Base-by-base conservation (phyloP, 2,113 vertebrate species). In the Picathartes gymnocephalus region DNA sequence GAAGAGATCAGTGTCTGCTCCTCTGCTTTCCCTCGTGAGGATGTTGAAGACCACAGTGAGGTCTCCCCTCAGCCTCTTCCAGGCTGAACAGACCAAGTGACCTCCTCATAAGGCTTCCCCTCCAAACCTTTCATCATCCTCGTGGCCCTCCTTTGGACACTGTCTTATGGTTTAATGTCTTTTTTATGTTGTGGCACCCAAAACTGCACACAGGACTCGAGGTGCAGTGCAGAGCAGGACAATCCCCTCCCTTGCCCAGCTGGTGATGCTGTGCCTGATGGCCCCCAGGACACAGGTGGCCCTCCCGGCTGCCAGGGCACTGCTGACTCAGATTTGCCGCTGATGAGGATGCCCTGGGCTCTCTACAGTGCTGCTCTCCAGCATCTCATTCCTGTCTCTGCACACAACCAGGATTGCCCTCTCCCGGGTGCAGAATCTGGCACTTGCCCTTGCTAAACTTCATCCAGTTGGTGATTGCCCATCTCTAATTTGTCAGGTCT, bases 191-290 rank as follows among this genome's bases (percentile, higher is more conserved):
- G 9, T 53, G 11, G 13, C 7, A 2, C 33, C 39, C 77, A 17
- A 30, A 81, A 17, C 24, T 74, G 45, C 13, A 16, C 33, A 6
- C 13, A 30, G 8, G 14, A n/a, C 11, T 68, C 0, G 0, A 45
- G 69, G 13, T 1, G 1, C 51, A 74, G 69, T 74, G 51, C 60
- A 65, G 50, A 50, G 68, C 3, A 3, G 53, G 69, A 73, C 53
- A 39, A 21, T 81, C 44, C 44, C 37, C 4, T 58, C 28, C 39
- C 39, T 39, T 19, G 28, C 47, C 33, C 0, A 0, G 18, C 23
- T 78, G 33, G 11, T 0, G 0, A 28, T 60, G 33, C 33, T 77
- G 39, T 44, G 18, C 39, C 33, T 69, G 48, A 44, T 65, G 15
- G 5, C 2, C 37, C 45, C 9, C 37, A 42, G 45, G 37, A 27